A percentile compares a stretch with the other conserved stretches of the same genome.
Conservation (phyloP, 2,888 invertebrate genomes). For the Agrochola lychnidis region DNA sequence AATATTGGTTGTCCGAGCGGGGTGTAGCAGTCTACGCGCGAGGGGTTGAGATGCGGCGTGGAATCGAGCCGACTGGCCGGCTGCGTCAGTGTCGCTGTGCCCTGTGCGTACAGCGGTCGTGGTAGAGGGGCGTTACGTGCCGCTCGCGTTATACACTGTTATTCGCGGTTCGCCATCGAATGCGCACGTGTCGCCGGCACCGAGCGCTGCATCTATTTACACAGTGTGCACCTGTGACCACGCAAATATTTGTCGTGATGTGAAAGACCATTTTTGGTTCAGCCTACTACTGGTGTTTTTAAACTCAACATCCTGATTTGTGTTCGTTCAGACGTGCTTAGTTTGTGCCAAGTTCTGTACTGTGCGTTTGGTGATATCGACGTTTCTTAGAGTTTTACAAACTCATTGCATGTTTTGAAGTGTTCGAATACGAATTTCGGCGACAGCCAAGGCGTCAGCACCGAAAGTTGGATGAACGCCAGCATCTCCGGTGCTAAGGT, state of each 20-base stretch:
- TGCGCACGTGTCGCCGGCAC: slow-evolving; percentile 86
- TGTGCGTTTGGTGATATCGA: slow-evolving; percentile 75
- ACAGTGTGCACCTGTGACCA: slow-evolving; percentile 85
- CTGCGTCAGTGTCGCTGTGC: slow-evolving; percentile 85
- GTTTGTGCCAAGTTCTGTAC: slow-evolving; percentile 80
- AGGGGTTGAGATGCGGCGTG: slow-evolving; percentile 80
- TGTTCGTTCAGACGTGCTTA: slow-evolving; percentile 80
- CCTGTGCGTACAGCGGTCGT: slow-evolving; percentile 86
- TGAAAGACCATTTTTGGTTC: slow-evolving; percentile 85
- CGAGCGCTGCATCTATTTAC: slow-evolving; percentile 78
- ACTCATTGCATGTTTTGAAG: slow-evolving; percentile 79
- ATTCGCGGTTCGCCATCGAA: slow-evolving; percentile 86
- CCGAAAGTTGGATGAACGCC: slow-evolving; percentile 89
- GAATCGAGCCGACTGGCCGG: slow-evolving; percentile 62
- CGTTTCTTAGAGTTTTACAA: slow-evolving; percentile 73
- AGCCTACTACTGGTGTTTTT: slow-evolving; percentile 77
- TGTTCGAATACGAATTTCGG: slow-evolving; percentile 82
- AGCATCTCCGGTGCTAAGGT: slow-evolving; percentile 88
- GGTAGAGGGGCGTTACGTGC: slow-evolving; percentile 76
- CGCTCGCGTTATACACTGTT: slow-evolving; percentile 78
- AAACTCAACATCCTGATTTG: slow-evolving; percentile 75
- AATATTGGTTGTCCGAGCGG: slow-evolving; percentile 71
- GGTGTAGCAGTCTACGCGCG: slow-evolving; percentile 68
- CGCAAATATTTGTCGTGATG: slow-evolving; percentile 86
- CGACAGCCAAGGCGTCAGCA: slow-evolving; percentile 85